Base-by-base conservation (phyloP, 2,113 vertebrate genomes). In the Cricetomys ansorgei region DNA sequence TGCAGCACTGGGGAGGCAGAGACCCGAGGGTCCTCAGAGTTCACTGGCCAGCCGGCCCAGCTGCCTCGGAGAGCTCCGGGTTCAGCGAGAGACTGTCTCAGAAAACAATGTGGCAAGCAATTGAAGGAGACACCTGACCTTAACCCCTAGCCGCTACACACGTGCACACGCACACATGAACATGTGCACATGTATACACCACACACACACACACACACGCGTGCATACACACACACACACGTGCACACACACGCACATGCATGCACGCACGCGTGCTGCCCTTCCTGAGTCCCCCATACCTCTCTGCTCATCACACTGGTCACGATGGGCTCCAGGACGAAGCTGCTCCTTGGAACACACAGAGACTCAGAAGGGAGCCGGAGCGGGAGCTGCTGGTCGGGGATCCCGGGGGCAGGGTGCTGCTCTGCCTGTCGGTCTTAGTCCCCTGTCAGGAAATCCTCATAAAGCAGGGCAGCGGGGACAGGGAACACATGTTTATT, bases 401-500 rank as follows among this genome's bases (percentile, higher is more conserved):
- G 50, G 57, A 83, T 57, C 31, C 62, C 10, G 10, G 12, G 92
- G 31, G 7, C 29, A 29, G 88, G 21, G 7, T 3, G 9, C 75
- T 0, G 10, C 50, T 67, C 37, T 15, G 81, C 62, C 77, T 5
- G 0, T 69, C 62, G 17, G 13, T 53, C 79, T 37, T 15, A 6
- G 65, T 19, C 53, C 94, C 1, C 0, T 72, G 8, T 81, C 83
- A 55, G 11, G 21, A 69, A 96, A 62, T 90, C 79, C 73, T 96
- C 83, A 72, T 96, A 65, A 98, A 97, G 69, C 53, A 83, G 94
- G 70, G 93, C 57, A 84, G 10, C n/a, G 13, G 81, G 50, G 94
- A 94, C 67, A 94, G 91, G 91, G 94, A 96, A 45, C 97, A 91
- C 97, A 97, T 98, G 97, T 97, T 98, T 98, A 97, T 98, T 98